These are phyloP conservation scores for Dynastes hyllus DNA, from an alignment of 2,888 invertebrate genomes.

Conservation along the genomic window DNA sequence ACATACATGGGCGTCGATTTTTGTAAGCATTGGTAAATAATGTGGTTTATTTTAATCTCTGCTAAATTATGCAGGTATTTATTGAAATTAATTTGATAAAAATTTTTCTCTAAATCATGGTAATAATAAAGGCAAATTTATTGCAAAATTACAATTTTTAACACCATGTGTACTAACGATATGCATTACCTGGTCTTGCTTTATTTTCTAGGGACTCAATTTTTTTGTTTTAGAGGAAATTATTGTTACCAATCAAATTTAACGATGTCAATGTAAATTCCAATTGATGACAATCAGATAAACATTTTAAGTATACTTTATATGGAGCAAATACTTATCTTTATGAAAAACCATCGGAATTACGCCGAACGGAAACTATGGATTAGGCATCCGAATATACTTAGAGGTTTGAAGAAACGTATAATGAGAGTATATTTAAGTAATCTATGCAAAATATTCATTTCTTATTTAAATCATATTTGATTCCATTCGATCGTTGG, in stretches of 20 bases:
- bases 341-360: slow-evolving; percentile 22
- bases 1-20: neutral
- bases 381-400: slow-evolving; percentile 45
- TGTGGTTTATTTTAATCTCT: too few species aligned
- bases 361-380: slow-evolving; percentile 37
- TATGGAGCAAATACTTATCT: neutral
- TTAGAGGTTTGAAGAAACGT: slow-evolving; percentile 33
- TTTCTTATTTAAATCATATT: neutral
- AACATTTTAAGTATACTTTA: neutral
- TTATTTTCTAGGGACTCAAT: too few species aligned
- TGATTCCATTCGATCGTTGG: neutral
- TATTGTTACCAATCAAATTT: too few species aligned
- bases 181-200: too few species aligned
- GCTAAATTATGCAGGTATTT: too few species aligned
- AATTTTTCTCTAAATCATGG: too few species aligned
- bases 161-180: too few species aligned
- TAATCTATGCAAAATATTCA: neutral
- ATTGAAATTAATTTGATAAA: too few species aligned
- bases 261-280: too few species aligned
- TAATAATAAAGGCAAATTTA: too few species aligned
- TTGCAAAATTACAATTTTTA: too few species aligned
- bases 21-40: neutral
- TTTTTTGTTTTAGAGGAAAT: too few species aligned
- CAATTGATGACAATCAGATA: neutral
- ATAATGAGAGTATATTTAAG: slow-evolving; percentile 8